Evolutionary conservation across 2,888 invertebrate species (phyloP).

Genomic region (Eupithecia vulgata): DNA sequence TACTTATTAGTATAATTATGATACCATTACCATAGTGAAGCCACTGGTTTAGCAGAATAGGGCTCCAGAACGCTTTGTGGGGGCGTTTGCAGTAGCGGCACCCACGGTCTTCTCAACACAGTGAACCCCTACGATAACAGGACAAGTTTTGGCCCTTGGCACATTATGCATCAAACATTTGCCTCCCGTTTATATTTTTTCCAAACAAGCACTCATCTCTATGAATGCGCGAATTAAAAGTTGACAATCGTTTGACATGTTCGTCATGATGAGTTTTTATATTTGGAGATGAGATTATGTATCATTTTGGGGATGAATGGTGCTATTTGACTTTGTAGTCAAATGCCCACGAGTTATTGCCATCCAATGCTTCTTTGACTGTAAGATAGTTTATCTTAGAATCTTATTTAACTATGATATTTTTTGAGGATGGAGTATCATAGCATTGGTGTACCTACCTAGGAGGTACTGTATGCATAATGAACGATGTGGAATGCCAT

Average conservation of each 20-base stretch:
- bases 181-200: slow-evolving; percentile 62
- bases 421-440: not conserved
- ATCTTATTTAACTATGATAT: not conserved
- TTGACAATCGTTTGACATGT: slow-evolving; percentile 68
- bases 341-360: not conserved
- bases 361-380: not conserved
- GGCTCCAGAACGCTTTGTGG: slow-evolving; percentile 37
- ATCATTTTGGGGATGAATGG: not conserved
- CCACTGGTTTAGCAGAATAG: not conserved
- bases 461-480: not conserved
- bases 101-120: slow-evolving; percentile 4
- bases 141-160: slow-evolving; percentile 71
- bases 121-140: slow-evolving; percentile 47
- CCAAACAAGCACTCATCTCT: slow-evolving; percentile 63
- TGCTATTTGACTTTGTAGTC: not conserved
- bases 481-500: not conserved
- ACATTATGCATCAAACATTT: slow-evolving; percentile 70
- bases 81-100: slow-evolving; percentile 51
- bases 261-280: slow-evolving; percentile 69
- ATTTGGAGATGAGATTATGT: slow-evolving; percentile 41
- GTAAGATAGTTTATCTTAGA: not conserved
- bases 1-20: no score
- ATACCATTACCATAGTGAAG: not conserved
- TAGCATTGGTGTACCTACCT: no score
- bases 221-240: slow-evolving; percentile 65